Conservation (phyloP, 2,797 vertebrate genomes). For the Pseudopleuronectes americanus region DNA sequence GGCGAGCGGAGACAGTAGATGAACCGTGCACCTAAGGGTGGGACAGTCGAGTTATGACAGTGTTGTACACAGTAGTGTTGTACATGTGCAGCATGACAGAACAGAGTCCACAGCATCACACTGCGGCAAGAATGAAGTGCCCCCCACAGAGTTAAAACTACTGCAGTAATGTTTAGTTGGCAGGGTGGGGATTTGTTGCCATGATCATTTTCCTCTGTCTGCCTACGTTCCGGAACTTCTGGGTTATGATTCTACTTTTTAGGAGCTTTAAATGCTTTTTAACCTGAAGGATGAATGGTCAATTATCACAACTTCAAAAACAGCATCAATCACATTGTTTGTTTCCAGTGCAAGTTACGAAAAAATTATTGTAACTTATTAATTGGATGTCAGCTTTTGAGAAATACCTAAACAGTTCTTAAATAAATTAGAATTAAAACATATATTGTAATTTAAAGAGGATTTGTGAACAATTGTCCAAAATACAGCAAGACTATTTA, state of each 20-base stretch:
- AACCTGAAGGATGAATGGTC: neutral
- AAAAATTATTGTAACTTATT: neutral
- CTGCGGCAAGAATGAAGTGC: conserved; percentile 69
- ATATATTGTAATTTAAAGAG: no score
- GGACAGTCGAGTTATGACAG: conserved; percentile 12
- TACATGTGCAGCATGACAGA: conserved; percentile 23
- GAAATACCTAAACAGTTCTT: neutral
- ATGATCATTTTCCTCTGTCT: conserved; percentile 7
- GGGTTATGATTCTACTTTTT: conserved; percentile 3
- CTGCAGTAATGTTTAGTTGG: conserved; percentile 62
- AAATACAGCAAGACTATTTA: neutral
- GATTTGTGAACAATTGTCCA: no score
- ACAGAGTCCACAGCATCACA: conserved; percentile 38
- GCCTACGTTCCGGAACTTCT: neutral
- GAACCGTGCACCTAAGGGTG: conserved; percentile 23
- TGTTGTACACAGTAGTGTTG: neutral
- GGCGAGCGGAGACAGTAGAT: conserved; percentile 15
- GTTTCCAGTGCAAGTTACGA: neutral
- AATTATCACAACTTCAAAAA: neutral
- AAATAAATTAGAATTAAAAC: no score
- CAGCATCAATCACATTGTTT: no score
- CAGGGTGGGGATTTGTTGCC: conserved; percentile 22
- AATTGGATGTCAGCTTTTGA: neutral
- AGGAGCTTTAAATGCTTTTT: neutral
- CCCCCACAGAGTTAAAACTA: conserved; percentile 47